phyloP scores from a whole-genome alignment of 2,113 vertebrate genomes.

The Puffinus mauretanicus region DNA sequence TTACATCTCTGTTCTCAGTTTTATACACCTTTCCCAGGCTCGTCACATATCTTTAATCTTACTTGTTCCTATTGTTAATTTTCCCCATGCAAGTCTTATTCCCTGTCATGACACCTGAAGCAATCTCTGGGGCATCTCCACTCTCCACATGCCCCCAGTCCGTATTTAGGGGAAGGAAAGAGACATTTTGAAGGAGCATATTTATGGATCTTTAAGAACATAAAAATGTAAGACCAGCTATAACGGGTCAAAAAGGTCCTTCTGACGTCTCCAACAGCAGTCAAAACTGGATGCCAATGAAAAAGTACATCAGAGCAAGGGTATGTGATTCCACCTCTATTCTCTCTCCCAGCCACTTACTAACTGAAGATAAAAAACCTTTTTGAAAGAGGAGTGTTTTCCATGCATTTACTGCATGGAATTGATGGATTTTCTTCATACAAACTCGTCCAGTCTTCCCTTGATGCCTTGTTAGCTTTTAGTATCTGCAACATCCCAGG shows the following conservation, averaged over 20 bases:
- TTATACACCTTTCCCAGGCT: background rate
- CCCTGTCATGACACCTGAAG: background rate
- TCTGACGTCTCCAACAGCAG: background rate
- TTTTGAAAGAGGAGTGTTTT: background rate
- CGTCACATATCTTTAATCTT: background rate
- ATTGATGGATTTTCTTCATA: background rate
- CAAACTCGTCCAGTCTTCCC: background rate
- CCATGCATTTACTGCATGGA: background rate
- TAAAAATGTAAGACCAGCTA: background rate
- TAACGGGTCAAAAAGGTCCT: background rate
- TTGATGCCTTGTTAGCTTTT: background rate
- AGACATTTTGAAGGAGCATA: background rate
- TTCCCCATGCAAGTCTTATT: background rate
- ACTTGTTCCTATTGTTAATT: background rate
- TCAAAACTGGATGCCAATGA: background rate
- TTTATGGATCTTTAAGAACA: background rate
- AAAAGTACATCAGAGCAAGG: background rate
- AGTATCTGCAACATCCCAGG: background rate
- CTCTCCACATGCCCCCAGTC: background rate
- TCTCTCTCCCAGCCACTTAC: rapidly evolving
- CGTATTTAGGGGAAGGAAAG: background rate
- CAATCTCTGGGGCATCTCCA: background rate
- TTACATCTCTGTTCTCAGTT: background rate
- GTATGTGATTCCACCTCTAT: background rate
- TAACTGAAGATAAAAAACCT: background rate